Conservation (phyloP, 2,113 vertebrate genomes). For the Panthera uncia region DNA sequence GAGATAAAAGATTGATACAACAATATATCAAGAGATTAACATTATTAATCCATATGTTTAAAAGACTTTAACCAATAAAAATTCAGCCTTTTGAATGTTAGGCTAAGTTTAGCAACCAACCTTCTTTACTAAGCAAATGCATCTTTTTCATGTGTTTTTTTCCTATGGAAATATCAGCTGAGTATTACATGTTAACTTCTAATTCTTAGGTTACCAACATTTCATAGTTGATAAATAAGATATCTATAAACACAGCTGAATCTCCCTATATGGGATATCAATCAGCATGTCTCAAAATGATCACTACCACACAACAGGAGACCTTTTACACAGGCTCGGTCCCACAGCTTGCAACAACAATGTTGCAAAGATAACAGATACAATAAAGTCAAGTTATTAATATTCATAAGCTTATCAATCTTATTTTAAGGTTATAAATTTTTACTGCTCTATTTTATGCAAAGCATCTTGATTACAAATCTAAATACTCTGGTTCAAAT, state of each 20-base stretch:
- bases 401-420: neutral
- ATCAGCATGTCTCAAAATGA: neutral
- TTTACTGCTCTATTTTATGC: neutral
- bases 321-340: neutral
- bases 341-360: neutral
- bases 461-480: neutral
- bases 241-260: neutral
- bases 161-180: neutral
- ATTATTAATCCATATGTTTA: constrained; percentile 44
- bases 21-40: constrained; percentile 61
- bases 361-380: neutral
- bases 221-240: constrained; percentile 18
- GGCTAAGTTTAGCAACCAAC: neutral
- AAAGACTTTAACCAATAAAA: constrained; percentile 55
- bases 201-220: neutral
- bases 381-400: neutral
- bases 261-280: neutral
- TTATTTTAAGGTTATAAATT: neutral
- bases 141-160: neutral
- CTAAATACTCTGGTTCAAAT: neutral
- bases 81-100: constrained; percentile 42
- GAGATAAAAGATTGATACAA: constrained; percentile 79
- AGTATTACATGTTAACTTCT: constrained; percentile 19
- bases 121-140: constrained; percentile 41
- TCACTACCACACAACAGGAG: neutral